These are phyloP conservation scores for Notiomystis cincta DNA, from an alignment of 2,113 vertebrate species.

Conservation along the genomic window DNA sequence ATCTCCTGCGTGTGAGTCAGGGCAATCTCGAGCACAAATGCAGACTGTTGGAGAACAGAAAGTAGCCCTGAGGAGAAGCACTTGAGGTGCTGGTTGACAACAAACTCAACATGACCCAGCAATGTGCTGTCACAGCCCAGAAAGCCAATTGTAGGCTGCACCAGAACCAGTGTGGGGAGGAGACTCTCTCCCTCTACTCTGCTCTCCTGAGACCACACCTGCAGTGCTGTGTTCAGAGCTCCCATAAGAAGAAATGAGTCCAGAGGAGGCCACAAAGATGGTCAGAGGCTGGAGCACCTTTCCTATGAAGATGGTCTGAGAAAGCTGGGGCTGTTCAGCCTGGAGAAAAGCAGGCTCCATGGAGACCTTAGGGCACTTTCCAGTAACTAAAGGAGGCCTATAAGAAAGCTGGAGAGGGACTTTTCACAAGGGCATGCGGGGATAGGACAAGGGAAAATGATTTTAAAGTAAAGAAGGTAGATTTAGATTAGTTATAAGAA, in stretches of 20 bases:
- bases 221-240: not conserved
- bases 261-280: not conserved
- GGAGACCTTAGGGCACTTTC: not conserved
- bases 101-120: not conserved
- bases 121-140: not conserved
- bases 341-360: not conserved
- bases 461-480: not conserved
- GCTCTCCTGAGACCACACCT: not conserved
- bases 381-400: not conserved
- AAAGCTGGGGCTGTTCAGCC: not conserved
- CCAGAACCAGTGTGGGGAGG: not conserved
- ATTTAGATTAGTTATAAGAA: not conserved
- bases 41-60: not conserved
- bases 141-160: not conserved
- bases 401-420: not conserved
- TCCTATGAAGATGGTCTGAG: not conserved
- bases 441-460: not conserved
- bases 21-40: not conserved
- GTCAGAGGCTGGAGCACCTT: not conserved
- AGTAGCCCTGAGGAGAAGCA: not conserved
- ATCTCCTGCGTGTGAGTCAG: rapidly evolving
- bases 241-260: not conserved
- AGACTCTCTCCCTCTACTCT: not conserved
- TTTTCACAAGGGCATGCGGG: not conserved
- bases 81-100: not conserved